These are phyloP conservation scores for Aurelia sp. DNA, from an alignment of 30 jellyfish, hydroid and myxozoan species.

Conservation along the genomic window DNA sequence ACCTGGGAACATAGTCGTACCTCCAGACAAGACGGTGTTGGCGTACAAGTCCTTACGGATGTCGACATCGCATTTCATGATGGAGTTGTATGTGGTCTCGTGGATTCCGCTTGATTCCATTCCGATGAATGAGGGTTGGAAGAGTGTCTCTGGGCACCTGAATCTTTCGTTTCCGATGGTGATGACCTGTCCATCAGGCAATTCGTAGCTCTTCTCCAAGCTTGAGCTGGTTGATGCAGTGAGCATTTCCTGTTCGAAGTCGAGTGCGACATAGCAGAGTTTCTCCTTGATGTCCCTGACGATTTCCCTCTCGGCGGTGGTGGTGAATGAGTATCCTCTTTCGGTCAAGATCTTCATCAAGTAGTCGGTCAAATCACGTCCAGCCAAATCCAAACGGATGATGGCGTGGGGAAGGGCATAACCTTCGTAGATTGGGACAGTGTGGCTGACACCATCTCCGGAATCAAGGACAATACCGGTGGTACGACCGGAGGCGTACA, in stretches of 20 bases:
- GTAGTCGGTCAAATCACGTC: constrained; percentile 99
- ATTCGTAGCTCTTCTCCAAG: constrained; percentile 99
- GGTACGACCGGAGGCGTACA: constrained; percentile 99
- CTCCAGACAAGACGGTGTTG: constrained; percentile 99
- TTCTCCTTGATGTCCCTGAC: constrained; percentile 99
- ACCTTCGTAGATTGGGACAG: constrained; percentile 99
- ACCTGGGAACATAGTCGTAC: constrained; percentile 99
- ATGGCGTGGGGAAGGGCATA: constrained; percentile 99
- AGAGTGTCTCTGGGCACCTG: constrained; percentile 99
- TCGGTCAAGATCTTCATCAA: constrained; percentile 99
- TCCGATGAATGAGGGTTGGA: constrained; percentile 99
- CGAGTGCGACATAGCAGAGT: constrained; percentile 99
- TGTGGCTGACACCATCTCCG: constrained; percentile 99
- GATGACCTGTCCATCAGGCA: constrained; percentile 99
- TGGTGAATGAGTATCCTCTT: constrained; percentile 99
- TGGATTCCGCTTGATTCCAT: constrained; percentile 99
- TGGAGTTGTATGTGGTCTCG: constrained; percentile 99
- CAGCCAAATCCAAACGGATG: constrained; percentile 99
- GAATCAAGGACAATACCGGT: constrained; percentile 99
- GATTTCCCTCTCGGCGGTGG: constrained; percentile 99
- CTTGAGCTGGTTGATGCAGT: constrained; percentile 99
- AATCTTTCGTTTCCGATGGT: constrained; percentile 99
- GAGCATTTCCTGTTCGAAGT: constrained; percentile 99
- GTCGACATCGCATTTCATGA: constrained; percentile 99
- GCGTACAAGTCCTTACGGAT: constrained; percentile 99